Conservation (phyloP, 53 echinoderm and acorn worm genomes). For the Holothuria scabra region DNA sequence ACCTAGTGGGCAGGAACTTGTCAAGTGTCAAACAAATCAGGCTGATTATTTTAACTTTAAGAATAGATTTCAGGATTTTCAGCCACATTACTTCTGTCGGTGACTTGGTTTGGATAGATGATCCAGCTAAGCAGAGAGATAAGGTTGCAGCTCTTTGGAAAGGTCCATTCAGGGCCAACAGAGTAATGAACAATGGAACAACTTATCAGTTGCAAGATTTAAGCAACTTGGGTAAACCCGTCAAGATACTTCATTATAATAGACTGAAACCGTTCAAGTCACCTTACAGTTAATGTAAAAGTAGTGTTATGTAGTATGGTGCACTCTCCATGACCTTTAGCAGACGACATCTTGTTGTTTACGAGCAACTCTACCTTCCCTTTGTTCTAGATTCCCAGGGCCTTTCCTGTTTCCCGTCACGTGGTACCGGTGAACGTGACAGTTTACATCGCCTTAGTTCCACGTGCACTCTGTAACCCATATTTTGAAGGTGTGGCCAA, state of each 20-base stretch:
- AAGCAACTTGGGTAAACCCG: not conserved
- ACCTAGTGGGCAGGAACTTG: not conserved
- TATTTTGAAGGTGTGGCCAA: too few relatives aligned
- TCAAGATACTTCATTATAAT: constrained; percentile 55
- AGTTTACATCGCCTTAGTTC: too few relatives aligned
- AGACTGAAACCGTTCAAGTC: constrained; percentile 53
- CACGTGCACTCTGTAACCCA: too few relatives aligned
- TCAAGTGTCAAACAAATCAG: not conserved
- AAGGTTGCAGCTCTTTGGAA: constrained; percentile 61
- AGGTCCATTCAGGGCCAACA: constrained; percentile 46
- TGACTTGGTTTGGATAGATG: too few relatives aligned
- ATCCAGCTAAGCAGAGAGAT: too few relatives aligned
- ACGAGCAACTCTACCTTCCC: too few relatives aligned
- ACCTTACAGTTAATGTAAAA: constrained; percentile 1
- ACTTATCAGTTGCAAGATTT: constrained; percentile 44
- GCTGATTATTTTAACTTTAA: constrained; percentile 23
- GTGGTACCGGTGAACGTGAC: too few relatives aligned
- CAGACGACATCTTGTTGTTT: too few relatives aligned
- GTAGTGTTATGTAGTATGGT: too few relatives aligned
- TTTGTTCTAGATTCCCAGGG: too few relatives aligned
- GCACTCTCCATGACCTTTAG: too few relatives aligned
- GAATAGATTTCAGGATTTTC: constrained; percentile 49
- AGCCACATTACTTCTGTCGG: constrained; percentile 10
- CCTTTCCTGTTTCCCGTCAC: too few relatives aligned
- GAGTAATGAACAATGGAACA: constrained; percentile 32